These are phyloP conservation scores for Mesocentrotus franciscanus DNA, from an alignment of 53 echinoderm and acorn worm genomes.

Conservation along the genomic window DNA sequence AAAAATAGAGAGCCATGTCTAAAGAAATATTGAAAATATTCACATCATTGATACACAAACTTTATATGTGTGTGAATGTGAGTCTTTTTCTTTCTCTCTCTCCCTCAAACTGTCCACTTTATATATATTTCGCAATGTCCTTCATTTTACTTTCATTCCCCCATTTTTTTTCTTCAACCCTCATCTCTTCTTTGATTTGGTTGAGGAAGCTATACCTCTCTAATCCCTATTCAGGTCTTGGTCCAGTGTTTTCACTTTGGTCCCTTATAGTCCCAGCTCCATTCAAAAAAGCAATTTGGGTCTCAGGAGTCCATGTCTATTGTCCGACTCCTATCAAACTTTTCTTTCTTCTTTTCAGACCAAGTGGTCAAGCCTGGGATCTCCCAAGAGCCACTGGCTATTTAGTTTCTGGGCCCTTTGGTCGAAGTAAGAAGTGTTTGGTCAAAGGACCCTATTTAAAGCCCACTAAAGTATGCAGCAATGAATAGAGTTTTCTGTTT, in stretches of 20 bases:
- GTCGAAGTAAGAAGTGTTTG: background rate
- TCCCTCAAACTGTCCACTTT: background rate
- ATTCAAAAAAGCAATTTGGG: background rate
- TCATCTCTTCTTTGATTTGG: background rate
- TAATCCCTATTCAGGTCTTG: conserved; percentile 19
- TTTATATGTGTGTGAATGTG: no score
- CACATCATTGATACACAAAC: background rate
- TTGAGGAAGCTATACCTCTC: background rate
- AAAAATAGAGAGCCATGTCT: no score
- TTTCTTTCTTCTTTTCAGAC: background rate
- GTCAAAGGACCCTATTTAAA: background rate
- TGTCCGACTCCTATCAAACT: conserved; percentile 5
- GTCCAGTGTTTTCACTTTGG: background rate
- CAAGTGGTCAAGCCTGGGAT: background rate
- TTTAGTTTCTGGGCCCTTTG: background rate
- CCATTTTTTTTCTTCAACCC: no score
- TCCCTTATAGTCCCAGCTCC: background rate
- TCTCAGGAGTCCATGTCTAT: background rate
- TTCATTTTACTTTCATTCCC: background rate
- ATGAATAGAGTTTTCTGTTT: conserved; percentile 4
- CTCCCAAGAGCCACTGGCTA: background rate
- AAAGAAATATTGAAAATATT: no score
- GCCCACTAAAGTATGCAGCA: background rate
- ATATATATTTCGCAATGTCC: background rate
- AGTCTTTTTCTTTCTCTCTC: background rate